Conservation (phyloP, 2,113 vertebrate species). For the Gallinago jamesoni region DNA sequence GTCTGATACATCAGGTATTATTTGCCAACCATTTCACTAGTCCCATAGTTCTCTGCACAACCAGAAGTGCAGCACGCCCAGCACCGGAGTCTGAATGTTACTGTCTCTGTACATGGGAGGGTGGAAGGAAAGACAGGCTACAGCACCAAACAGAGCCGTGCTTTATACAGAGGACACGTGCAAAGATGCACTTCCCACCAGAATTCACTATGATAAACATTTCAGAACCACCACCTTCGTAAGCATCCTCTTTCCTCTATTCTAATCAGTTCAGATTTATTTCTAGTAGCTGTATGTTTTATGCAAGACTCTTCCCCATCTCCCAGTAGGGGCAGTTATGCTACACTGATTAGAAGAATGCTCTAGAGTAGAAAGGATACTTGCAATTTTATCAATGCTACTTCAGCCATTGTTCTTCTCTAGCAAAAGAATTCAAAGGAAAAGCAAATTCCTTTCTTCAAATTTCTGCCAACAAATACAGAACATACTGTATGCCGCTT, state of each 20-base stretch:
- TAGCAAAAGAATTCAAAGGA: background rate
- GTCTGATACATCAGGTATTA: background rate
- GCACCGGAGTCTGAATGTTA: background rate
- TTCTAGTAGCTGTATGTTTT: background rate
- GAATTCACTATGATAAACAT: background rate
- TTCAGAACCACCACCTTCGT: background rate
- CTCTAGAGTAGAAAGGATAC: background rate
- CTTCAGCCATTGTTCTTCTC: background rate
- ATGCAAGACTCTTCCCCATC: background rate
- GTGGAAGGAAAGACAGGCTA: background rate
- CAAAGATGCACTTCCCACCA: background rate
- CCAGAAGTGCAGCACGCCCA: background rate
- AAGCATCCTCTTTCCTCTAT: background rate
- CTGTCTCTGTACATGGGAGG: background rate
- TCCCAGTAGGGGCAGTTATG: background rate
- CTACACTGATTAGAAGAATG: background rate
- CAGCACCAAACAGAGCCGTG: background rate
- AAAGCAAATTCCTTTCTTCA: background rate
- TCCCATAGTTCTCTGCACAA: background rate
- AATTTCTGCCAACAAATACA: background rate
- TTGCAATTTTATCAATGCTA: background rate
- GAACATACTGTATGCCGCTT: background rate
- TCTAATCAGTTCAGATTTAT: background rate
- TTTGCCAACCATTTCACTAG: background rate
- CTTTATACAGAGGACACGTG: fast-evolving